These are phyloP conservation scores for Peromyscus eremicus DNA, from an alignment of 2,797 vertebrate genomes.

Conservation along the genomic window DNA sequence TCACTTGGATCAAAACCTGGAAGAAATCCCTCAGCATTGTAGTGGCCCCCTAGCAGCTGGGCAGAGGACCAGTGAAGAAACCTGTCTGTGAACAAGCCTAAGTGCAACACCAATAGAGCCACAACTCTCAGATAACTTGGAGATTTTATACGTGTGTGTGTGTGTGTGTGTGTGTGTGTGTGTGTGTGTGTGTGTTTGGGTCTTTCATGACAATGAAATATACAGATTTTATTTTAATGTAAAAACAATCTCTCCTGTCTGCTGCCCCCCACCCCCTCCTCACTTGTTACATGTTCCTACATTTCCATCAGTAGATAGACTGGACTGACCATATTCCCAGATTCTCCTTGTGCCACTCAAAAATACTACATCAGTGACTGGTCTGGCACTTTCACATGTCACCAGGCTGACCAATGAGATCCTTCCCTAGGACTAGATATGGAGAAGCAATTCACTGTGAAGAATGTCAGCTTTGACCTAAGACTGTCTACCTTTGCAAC, in stretches of 20 bases:
- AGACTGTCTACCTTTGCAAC: not conserved
- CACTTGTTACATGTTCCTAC: not conserved
- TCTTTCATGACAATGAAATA: not conserved
- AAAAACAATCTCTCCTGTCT: not conserved
- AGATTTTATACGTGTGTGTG: not conserved
- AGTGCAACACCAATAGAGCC: not conserved
- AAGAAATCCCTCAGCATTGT: not conserved
- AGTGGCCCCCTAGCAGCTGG: not conserved
- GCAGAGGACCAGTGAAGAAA: not conserved
- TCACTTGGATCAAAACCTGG: not conserved
- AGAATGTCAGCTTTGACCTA: not conserved
- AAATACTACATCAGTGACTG: not conserved
- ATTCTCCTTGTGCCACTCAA: not conserved
- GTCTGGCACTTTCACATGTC: not conserved
- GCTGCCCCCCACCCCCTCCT: not conserved
- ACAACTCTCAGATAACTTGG: not conserved
- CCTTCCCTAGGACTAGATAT: not conserved
- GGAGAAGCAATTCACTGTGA: not conserved
- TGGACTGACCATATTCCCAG: not conserved
- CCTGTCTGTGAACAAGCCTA: not conserved
- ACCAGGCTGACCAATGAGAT: not conserved
- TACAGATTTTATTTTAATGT: conserved; percentile 1
- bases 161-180: too few species aligned
- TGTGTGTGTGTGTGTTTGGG: not conserved
- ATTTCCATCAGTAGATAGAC: not conserved